A percentile compares a stretch with the other conserved stretches of the same genome.
phyloP scores from a whole-genome alignment of 2,888 invertebrate genomes.

The Tenthredo notha region DNA sequence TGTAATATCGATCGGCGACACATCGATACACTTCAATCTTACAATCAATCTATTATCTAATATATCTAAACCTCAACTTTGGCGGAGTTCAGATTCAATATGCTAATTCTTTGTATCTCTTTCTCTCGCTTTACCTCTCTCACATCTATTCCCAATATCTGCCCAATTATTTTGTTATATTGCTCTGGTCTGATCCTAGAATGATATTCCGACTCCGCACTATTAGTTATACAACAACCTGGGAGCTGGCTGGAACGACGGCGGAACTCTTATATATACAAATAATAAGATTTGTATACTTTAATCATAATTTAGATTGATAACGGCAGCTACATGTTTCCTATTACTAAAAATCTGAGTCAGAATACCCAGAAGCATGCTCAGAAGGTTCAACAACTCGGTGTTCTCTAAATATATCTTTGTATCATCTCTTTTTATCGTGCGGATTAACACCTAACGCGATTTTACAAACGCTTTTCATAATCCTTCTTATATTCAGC shows the following conservation, averaged over 20 bases:
- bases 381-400: background rate
- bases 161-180: background rate
- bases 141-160: background rate
- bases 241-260: background rate
- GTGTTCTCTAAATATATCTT: background rate
- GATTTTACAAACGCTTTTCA: background rate
- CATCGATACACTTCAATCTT: slow-evolving; percentile 18
- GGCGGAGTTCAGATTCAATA: background rate
- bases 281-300: too few relatives aligned
- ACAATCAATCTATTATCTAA: slow-evolving; percentile 8
- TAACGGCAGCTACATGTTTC: background rate
- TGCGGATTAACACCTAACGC: background rate
- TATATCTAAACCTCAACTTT: background rate
- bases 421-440: background rate
- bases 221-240: background rate
- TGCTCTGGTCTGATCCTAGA: background rate
- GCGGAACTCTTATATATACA: background rate
- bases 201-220: background rate
- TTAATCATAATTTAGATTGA: background rate
- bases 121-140: background rate
- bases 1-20: background rate
- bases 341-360: background rate
- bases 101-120: background rate
- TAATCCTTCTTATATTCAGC: background rate
- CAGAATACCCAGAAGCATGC: background rate